phyloP scores from a whole-genome alignment of 2,797 vertebrate genomes.

The Pyrocephalus nanus region DNA sequence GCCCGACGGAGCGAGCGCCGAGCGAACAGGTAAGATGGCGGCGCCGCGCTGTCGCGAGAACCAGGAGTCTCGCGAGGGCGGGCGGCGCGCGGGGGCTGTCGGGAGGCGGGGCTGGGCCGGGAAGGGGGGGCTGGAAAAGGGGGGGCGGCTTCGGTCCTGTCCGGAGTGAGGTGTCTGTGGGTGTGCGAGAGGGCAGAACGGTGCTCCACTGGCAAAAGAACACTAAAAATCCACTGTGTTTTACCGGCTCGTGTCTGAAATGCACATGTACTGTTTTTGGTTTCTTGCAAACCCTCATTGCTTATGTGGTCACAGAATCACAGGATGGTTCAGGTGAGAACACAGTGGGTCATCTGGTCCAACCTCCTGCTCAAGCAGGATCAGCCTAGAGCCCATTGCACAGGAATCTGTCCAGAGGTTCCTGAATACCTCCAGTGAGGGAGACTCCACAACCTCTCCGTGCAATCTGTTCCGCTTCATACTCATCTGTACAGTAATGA shows the following conservation, averaged over 20 bases:
- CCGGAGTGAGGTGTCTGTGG: no score
- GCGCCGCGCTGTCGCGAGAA: slow-evolving; percentile 20
- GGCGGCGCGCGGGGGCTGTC: background rate
- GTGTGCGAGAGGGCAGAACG: no score
- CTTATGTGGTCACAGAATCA: background rate
- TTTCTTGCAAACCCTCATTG: background rate
- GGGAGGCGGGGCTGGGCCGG: background rate
- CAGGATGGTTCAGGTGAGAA: background rate
- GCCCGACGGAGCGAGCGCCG: background rate
- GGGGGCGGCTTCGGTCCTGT: no score
- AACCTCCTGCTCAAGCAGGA: no score
- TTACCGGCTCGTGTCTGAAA: background rate
- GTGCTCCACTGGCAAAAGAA: background rate
- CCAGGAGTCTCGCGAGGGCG: background rate
- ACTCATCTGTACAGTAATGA: background rate
- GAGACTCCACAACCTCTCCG: background rate
- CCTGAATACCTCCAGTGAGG: background rate
- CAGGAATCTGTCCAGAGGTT: background rate
- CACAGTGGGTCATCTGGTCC: background rate
- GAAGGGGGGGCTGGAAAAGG: no score
- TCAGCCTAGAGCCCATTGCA: background rate
- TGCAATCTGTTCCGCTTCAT: fast-evolving
- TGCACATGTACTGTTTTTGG: background rate
- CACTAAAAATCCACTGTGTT: background rate
- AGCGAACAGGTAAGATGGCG: slow-evolving; percentile 74